Base-by-base conservation (phyloP, 2,797 vertebrate species). In the Onychomys torridus region DNA sequence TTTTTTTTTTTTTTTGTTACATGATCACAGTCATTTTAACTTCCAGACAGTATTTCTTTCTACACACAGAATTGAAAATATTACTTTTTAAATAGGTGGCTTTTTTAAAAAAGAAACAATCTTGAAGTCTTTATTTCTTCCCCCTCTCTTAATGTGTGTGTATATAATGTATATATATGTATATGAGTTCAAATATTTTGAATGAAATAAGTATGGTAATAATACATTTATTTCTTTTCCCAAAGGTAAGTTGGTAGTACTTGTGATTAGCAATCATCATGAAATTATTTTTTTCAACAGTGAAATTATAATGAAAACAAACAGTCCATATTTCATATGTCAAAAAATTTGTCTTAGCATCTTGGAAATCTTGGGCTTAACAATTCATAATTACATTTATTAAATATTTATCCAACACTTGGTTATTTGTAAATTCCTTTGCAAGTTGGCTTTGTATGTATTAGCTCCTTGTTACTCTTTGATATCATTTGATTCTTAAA, bases 1-100 rank as follows among this genome's bases (percentile, higher is more conserved):
- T 83, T 94, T 96, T 91, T 32, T 89, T n/a, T n/a, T 89, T 96
- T 89, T 81, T 84, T 95, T 96, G 88, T 34, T 69, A 71, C 40
- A 34, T 46, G 55, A 57, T 71, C 16, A n/a, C 43, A 82, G 78
- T 83, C 25, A 40, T 65, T 95, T 96, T 96, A 7, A 52, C 89
- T 96, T 52, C n/a, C 25, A 95, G 65, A 76, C 59, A 93, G 11
- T 73, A 77, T 43, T 91, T 96, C 21, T 91, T 93, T 91, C 89
- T 82, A 52, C 71, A 81, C 59, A 95, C 89, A 96, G 52, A 89
- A 77, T 37, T 90, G 65, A 49, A 29, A 85, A 76, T n/a, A 90
- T 76, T 94, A 83, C 25, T 91, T 78, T 95, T 95, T 78, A 93
- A 57, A 78, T 61, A 46, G 37, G 49, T 92, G 23, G 6, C 40